Conservation (phyloP, 2,113 vertebrate genomes). For the Corydoras maculifer region DNA sequence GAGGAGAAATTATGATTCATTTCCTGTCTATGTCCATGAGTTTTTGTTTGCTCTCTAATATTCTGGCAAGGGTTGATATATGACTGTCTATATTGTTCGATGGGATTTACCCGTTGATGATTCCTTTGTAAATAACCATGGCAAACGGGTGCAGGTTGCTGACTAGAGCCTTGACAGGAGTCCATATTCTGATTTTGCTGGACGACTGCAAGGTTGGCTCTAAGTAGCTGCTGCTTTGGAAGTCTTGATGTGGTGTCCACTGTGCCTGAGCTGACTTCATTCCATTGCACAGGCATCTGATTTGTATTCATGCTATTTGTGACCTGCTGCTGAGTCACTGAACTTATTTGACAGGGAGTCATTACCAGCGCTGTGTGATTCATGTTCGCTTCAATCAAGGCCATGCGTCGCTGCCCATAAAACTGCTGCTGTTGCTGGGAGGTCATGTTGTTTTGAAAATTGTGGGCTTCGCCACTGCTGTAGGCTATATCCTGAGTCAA, state of each 20-base stretch:
- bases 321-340: constrained; percentile 53
- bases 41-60: constrained; percentile 57
- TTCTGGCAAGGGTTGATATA: constrained; percentile 51
- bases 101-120: constrained; percentile 66
- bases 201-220: constrained; percentile 72
- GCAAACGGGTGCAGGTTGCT: constrained; percentile 69
- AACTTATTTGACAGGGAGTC: constrained; percentile 65
- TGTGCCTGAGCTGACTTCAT: constrained; percentile 93
- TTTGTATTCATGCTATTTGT: constrained; percentile 73
- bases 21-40: constrained; percentile 70
- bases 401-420: constrained; percentile 71
- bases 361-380: constrained; percentile 57
- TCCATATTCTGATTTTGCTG: constrained; percentile 81
- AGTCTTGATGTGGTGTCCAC: constrained; percentile 73
- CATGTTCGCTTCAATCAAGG: constrained; percentile 61
- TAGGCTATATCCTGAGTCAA: constrained; percentile 54
- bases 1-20: constrained; percentile 56
- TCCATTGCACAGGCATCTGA: constrained; percentile 97
- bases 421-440: constrained; percentile 61
- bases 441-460: constrained; percentile 63
- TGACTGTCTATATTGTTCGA: constrained; percentile 68
- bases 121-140: constrained; percentile 58
- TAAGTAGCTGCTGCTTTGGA: constrained; percentile 66
- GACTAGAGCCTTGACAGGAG: constrained; percentile 71
- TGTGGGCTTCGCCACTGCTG: constrained; percentile 59